Conservation (phyloP, 2,113 vertebrate species). For the Datnioides undecimradiatus region DNA sequence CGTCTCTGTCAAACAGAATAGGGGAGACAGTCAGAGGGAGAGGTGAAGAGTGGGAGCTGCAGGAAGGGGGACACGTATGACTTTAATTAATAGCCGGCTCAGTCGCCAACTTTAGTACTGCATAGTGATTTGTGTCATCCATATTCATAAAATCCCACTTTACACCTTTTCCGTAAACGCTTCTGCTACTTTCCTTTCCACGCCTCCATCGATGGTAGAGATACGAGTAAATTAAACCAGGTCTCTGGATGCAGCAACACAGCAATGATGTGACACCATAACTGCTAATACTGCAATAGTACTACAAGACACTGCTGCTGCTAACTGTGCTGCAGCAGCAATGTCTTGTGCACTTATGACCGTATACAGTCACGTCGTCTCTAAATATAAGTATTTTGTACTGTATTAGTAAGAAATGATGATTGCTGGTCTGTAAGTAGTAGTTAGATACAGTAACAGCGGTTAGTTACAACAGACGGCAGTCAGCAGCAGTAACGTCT, state of each 20-base stretch:
- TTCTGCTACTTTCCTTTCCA: background rate
- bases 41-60: slow-evolving; percentile 32
- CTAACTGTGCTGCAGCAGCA: too few species aligned
- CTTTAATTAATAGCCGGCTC: slow-evolving; percentile 61
- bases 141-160: slow-evolving; percentile 49
- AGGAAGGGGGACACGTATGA: slow-evolving; percentile 46
- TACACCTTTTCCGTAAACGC: slow-evolving; percentile 5
- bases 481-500: background rate
- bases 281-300: too few species aligned
- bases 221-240: slow-evolving; percentile 19
- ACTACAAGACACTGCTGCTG: too few species aligned
- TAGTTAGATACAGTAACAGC: background rate
- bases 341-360: background rate
- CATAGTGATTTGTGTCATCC: slow-evolving; percentile 44
- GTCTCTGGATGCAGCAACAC: background rate
- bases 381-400: background rate
- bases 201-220: slow-evolving; percentile 1
- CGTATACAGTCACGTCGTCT: too few species aligned
- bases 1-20: slow-evolving; percentile 88
- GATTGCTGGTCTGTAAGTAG: background rate
- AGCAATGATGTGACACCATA: slow-evolving; percentile 1
- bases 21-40: slow-evolving; percentile 31
- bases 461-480: background rate
- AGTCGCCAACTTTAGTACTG: slow-evolving; percentile 30
- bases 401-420: background rate